Evolutionary conservation across 2,888 invertebrate species (phyloP).

Genomic region (Melikaiella ostensackeni): DNA sequence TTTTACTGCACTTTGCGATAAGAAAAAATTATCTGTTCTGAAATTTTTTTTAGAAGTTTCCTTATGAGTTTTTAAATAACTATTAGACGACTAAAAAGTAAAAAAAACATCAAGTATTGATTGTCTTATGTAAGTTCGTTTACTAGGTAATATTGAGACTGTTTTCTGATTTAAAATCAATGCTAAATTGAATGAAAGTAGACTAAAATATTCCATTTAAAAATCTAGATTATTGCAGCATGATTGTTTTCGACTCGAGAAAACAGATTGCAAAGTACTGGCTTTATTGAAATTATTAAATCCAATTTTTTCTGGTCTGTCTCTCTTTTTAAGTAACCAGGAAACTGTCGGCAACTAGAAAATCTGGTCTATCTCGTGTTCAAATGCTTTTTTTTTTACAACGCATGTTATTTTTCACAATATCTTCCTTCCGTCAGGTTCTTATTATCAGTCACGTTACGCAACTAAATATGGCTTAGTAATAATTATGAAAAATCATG

Average conservation of each 20-base stretch:
- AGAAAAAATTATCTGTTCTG: not conserved
- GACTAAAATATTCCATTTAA: not conserved
- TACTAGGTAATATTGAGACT: not conserved
- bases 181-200: not conserved
- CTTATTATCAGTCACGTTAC: conserved; percentile 55
- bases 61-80: not conserved
- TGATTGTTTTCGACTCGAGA: too few species aligned
- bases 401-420: conserved; percentile 5
- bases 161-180: not conserved
- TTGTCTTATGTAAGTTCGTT: conserved; percentile 10
- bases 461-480: conserved; percentile 56
- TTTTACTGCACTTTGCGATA: not conserved
- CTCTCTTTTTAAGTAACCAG: not conserved
- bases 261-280: not conserved
- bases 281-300: not conserved
- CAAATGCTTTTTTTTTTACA: conserved; percentile 15
- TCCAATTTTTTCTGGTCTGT: not conserved
- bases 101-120: not conserved
- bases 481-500: conserved; percentile 63
- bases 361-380: conserved; percentile 31
- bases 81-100: not conserved
- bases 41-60: not conserved
- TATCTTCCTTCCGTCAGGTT: conserved; percentile 52
- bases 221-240: not conserved
- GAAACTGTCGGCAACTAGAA: not conserved